A percentile compares a stretch with the other conserved stretches of the same genome.
phyloP scores from a whole-genome alignment of 1,140 invertebrate species.

The Eciton burchellii region DNA sequence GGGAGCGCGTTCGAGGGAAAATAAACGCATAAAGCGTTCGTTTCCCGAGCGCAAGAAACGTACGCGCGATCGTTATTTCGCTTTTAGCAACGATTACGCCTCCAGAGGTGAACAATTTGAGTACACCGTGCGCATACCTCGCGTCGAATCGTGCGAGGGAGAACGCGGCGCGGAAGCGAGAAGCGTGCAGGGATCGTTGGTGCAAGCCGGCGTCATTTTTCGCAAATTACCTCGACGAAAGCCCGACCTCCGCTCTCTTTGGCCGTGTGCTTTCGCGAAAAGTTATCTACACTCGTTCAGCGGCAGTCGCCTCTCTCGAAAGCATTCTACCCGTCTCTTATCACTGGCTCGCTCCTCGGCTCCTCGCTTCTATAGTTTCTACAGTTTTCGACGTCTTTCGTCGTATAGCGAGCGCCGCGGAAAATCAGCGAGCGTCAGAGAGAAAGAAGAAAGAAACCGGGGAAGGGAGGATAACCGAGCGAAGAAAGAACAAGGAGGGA shows the following conservation, averaged over 20 bases:
- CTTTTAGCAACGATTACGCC: slow-evolving; percentile 33
- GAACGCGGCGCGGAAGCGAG: not conserved
- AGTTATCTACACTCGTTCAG: slow-evolving; percentile 66
- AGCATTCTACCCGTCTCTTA: slow-evolving; percentile 10
- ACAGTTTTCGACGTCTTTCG: slow-evolving; percentile 53
- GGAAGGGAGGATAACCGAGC: slow-evolving; percentile 58
- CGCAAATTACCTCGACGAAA: slow-evolving; percentile 68
- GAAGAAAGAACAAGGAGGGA: slow-evolving; percentile 49
- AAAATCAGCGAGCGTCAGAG: slow-evolving; percentile 56
- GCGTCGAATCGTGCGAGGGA: slow-evolving; percentile 18
- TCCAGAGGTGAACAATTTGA: slow-evolving; percentile 52
- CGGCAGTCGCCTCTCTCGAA: slow-evolving; percentile 22
- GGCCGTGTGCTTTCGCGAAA: slow-evolving; percentile 54
- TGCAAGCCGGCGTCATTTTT: slow-evolving; percentile 65
- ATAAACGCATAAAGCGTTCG: not conserved
- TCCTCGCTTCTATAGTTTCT: slow-evolving; percentile 41
- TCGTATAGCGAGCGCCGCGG: slow-evolving; percentile 56
- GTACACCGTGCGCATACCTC: slow-evolving; percentile 28
- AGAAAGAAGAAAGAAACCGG: not conserved
- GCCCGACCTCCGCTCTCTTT: not conserved
- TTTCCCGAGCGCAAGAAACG: not conserved
- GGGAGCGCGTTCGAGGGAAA: too few species aligned
- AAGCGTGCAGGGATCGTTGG: slow-evolving; percentile 60
- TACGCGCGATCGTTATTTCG: not conserved
- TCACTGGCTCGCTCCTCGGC: not conserved